A percentile compares a stretch with the other conserved stretches of the same genome.
These are phyloP conservation scores for sheep (Ovis aries) DNA, from an alignment of 2,113 vertebrate species.

Conservation along the genomic window DNA sequence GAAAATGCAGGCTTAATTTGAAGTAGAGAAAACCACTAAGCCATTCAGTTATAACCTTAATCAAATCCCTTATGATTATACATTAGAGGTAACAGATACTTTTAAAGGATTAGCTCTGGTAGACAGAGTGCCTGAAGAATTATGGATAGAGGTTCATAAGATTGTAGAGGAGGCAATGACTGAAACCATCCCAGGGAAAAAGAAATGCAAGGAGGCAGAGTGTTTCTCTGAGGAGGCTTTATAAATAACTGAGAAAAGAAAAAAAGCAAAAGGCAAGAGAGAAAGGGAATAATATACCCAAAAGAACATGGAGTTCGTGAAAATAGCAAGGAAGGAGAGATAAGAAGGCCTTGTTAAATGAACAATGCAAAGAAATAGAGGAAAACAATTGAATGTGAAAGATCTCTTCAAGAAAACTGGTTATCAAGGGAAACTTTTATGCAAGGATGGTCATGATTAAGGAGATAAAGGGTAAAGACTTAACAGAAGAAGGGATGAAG, in stretches of 20 bases:
- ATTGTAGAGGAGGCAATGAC: background rate
- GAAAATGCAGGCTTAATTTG: background rate
- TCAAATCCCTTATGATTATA: background rate
- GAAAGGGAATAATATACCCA: background rate
- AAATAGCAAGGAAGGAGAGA: background rate
- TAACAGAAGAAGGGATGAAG: background rate
- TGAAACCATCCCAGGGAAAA: background rate
- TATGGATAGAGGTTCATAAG: background rate
- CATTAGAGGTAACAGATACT: background rate
- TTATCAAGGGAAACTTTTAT: background rate
- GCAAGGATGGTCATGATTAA: background rate
- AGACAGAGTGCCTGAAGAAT: background rate
- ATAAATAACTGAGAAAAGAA: background rate
- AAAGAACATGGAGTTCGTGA: background rate
- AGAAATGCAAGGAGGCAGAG: background rate
- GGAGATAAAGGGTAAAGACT: background rate
- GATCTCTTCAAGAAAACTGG: background rate
- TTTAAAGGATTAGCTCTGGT: background rate
- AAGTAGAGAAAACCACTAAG: background rate
- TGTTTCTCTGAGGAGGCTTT: background rate
- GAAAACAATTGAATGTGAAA: background rate
- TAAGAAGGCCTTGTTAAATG: background rate
- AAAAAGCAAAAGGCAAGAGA: background rate
- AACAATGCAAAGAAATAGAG: background rate
- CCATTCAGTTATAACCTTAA: background rate